These are phyloP conservation scores for Zhuqinia jingwanae DNA, from an alignment of 2,888 invertebrate genomes.

Conservation along the genomic window DNA sequence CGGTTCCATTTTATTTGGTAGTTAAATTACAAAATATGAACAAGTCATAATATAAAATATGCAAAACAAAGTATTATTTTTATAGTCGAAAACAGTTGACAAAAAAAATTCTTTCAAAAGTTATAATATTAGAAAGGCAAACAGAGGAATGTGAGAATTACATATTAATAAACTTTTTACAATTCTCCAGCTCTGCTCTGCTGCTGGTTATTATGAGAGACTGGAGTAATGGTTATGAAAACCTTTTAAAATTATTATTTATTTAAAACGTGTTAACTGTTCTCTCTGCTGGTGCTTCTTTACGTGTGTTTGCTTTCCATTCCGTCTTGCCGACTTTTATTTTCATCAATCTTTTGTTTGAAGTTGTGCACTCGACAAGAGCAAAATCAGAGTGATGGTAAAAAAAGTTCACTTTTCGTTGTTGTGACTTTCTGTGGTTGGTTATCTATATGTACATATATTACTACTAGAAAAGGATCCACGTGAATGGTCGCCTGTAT, in stretches of 20 bases:
- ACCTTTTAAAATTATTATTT: too few species aligned
- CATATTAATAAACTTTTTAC: too few species aligned
- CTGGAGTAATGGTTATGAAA: too few species aligned
- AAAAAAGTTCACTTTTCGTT: slow-evolving; percentile 11
- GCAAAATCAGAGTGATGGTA: slow-evolving; percentile 16
- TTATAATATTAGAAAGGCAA: slow-evolving; percentile 39
- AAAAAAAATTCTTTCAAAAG: slow-evolving; percentile 35
- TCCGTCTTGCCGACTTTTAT: not conserved
- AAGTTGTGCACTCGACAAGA: slow-evolving; percentile 4
- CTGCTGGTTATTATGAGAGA: too few species aligned
- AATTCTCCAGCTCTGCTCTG: too few species aligned
- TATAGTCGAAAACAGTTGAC: slow-evolving; percentile 19
- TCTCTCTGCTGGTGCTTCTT: slow-evolving; percentile 1
- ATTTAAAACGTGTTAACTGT: slow-evolving; percentile 1
- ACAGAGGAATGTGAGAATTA: slow-evolving; percentile 1
- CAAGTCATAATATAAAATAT: not conserved
- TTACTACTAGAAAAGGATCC: slow-evolving; percentile 9
- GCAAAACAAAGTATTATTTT: not conserved
- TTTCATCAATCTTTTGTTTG: not conserved
- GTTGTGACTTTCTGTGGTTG: not conserved
- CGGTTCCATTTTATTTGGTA: slow-evolving; percentile 39
- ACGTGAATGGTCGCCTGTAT: slow-evolving; percentile 39
- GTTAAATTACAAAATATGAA: slow-evolving; percentile 23
- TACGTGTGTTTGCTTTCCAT: not conserved
- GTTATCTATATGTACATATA: too few species aligned